A percentile compares a stretch with the other conserved stretches of the same genome.
These are phyloP conservation scores for Eupithecia subfuscata DNA, from an alignment of 2,888 invertebrate species.

Conservation along the genomic window DNA sequence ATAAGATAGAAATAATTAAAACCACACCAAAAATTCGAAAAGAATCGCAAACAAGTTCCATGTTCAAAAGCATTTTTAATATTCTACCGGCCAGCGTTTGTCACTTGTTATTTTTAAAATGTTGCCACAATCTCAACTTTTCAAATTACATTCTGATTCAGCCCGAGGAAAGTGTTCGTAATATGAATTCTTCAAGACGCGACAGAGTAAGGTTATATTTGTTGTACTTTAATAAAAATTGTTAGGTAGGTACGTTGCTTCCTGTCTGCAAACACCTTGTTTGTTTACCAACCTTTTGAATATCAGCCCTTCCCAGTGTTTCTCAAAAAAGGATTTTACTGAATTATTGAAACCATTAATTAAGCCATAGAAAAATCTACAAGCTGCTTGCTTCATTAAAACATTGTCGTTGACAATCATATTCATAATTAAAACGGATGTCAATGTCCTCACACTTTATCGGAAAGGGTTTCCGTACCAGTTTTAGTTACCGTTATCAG, in stretches of 20 bases:
- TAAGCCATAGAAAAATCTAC: background rate
- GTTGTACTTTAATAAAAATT: background rate
- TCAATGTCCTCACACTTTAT: slow-evolving; percentile 21
- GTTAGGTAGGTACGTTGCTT: background rate
- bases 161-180: slow-evolving; percentile 12
- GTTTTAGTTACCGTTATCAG: slow-evolving; percentile 39
- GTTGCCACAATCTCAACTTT: slow-evolving; percentile 16
- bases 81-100: slow-evolving; percentile 9
- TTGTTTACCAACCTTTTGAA: background rate
- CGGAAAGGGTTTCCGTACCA: slow-evolving; percentile 32
- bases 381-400: background rate
- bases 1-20: too few species aligned
- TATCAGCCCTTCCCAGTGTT: background rate
- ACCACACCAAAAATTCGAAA: background rate
- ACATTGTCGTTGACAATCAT: slow-evolving; percentile 6
- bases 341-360: background rate
- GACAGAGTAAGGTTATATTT: slow-evolving; percentile 11
- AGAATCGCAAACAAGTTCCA: background rate
- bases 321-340: background rate
- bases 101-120: slow-evolving; percentile 23
- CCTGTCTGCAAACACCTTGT: background rate
- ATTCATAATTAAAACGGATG: slow-evolving; percentile 17
- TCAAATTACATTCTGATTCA: slow-evolving; percentile 18
- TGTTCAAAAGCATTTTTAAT: slow-evolving; percentile 7
- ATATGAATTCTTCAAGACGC: slow-evolving; percentile 15